Conservation (phyloP, 2,797 vertebrate genomes). For the Pseudochromis fuscus region DNA sequence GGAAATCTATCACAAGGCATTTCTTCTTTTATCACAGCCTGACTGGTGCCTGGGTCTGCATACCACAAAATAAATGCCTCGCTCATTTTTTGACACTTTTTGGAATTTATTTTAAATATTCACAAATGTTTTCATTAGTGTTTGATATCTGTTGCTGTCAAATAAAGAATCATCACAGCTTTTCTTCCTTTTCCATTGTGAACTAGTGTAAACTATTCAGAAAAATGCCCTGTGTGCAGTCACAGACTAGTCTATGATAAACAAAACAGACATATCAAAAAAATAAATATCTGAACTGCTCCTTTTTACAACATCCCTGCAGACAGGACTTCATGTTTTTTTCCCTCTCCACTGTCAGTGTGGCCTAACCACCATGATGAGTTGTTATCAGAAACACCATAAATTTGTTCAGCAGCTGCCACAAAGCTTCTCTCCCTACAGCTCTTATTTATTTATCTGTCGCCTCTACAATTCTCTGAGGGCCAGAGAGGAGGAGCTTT, state of each 20-base stretch:
- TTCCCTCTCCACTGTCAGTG: conserved; percentile 38
- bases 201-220: no score
- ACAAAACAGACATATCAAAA: conserved; percentile 33
- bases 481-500: conserved; percentile 43
- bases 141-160: conserved; percentile 10
- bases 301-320: conserved; percentile 43
- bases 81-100: background rate
- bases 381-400: conserved; percentile 70
- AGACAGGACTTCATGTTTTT: conserved; percentile 10
- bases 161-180: no score
- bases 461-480: conserved; percentile 33
- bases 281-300: conserved; percentile 38
- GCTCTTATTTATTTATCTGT: conserved; percentile 73
- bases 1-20: no score
- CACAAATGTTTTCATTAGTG: background rate
- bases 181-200: no score
- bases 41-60: background rate
- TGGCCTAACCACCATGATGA: conserved; percentile 59
- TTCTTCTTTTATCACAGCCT: no score
- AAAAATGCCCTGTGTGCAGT: conserved; percentile 15
- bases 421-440: conserved; percentile 56
- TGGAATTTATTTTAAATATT: conserved; percentile 4
- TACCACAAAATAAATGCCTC: background rate
- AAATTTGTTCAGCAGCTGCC: conserved; percentile 71
- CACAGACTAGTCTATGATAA: conserved; percentile 21